Percentiles rank a stretch among this genome's conserved stretches.
Evolutionary conservation across 2,113 vertebrate species (phyloP).

Genomic region (Dasyornis broadbenti): DNA sequence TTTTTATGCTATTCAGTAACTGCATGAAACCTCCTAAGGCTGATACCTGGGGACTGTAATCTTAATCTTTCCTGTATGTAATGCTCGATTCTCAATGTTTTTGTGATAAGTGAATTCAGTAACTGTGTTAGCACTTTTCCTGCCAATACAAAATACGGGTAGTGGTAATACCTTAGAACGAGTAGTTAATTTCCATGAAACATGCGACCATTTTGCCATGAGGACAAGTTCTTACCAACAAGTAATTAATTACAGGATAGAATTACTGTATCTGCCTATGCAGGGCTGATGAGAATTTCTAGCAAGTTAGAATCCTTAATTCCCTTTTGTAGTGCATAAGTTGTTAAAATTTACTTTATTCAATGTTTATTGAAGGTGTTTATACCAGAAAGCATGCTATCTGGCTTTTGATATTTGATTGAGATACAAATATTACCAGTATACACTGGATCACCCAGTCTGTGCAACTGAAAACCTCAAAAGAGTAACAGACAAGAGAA

Average conservation of each 20-base stretch:
- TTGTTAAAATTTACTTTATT: neutral
- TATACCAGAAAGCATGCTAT: neutral
- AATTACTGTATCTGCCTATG: neutral
- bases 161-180: neutral
- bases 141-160: neutral
- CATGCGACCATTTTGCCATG: neutral
- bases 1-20: constrained; percentile 17
- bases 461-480: neutral
- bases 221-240: neutral
- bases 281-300: neutral
- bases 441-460: neutral
- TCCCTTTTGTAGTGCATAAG: neutral
- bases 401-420: neutral
- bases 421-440: neutral
- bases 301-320: neutral
- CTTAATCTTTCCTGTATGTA: constrained; percentile 20
- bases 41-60: neutral
- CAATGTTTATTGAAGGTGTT: neutral
- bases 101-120: neutral
- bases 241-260: neutral
- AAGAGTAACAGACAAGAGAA: neutral
- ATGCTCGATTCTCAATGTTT: constrained; percentile 20
- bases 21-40: neutral
- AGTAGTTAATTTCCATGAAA: neutral
- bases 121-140: neutral